Base-by-base conservation (phyloP, 2,888 invertebrate species). In the Caenorhabditis sulstoni region DNA sequence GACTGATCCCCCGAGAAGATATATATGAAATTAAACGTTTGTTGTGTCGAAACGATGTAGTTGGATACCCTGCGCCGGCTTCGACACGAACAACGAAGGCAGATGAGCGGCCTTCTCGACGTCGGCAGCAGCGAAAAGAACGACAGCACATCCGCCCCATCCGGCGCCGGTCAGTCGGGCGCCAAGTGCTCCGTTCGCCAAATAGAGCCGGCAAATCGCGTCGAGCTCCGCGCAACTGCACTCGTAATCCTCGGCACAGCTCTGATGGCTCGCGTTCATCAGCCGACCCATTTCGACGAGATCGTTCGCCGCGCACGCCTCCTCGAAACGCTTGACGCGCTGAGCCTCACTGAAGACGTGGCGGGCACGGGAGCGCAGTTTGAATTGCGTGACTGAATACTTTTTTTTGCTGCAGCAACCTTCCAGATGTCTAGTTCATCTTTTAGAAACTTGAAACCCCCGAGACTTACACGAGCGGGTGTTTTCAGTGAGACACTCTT, bases 161-260 rank as follows among this genome's bases (percentile, higher is more conserved):
- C 86, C 86, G 16, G 84, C 86, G 3, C 86, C 99, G 1, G 98
- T 98, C 45, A 99, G 92, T 61, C 98, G 93, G n/a, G 95, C 95
- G 49, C 95, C 95, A n/a, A 94, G 92, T 3, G 94, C 93, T 59
- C 93, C 93, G 77, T 93, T 59, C 11, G 50, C 55, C 45, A 47
- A 9, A 37, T 71, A 80, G 14, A 58, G 9, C 23, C 18, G n/a
- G 35, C 66, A 66, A 45, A 80, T 41, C 0, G 92, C 92, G 91
- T 99, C 96, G 83, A 98, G 92, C 87, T 94, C 94, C 0, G 94
- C 93, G 62, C 97, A 93, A 90, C 97, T 97, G 91, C 98, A 98
- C 91, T 98, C 95, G 91, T 96, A 99, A 65, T 83, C 83, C 52
- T 66, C 35, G 4, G 74, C 65, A 41, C 80, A 93, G 89, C 97